Base-by-base conservation (phyloP, 2,888 invertebrate species). In the Chloromyia formosa region DNA sequence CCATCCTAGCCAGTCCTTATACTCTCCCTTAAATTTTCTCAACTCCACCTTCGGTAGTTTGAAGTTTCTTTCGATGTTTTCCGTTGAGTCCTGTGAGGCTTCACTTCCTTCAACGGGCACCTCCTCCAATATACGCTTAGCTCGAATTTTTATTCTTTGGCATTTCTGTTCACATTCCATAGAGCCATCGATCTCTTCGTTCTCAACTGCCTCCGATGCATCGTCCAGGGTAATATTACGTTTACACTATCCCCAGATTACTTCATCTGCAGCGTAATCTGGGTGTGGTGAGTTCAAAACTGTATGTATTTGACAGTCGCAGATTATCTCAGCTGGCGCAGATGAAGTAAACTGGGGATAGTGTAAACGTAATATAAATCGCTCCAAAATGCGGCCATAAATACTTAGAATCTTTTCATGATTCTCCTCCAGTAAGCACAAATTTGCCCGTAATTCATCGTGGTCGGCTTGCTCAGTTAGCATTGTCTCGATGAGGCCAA, bases 131-230 rank as follows among this genome's bases (percentile, higher is more conserved):
- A 12, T 12, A 45, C 45, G 45, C 12, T 45, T 12, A 12, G 12
- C 45, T 45, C 45, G 45, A 45, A 45, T 45, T 45, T 45, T 45
- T n/a, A n/a, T n/a, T n/a, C n/a, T n/a, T n/a, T n/a, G n/a, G n/a
- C n/a, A n/a, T n/a, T n/a, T n/a, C n/a, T n/a, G n/a, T n/a, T n/a
- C n/a, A n/a, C n/a, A 45, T 45, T 7, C 9, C 45, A 12, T 45
- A 45, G 7, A 10, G 12, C 12, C 9, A 10, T 10, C 12, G 7
- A 45, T 45, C 9, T 7, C 45, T 7, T 45, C 45, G 45, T 10
- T 45, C 12, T 45, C 45, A 12, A 45, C 45, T 12, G 7, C 45
- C 45, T 45, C 45, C 45, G 45, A 45, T 45, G 45, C 45, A 10
- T 12, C 45, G 45, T 45, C 45, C 12, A 12, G 7, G 45, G 45